Evolutionary conservation across 2,113 vertebrate species (phyloP), one percentile per base, ranked within the genome.

Genomic region (Neopipo cinnamomea): DNA sequence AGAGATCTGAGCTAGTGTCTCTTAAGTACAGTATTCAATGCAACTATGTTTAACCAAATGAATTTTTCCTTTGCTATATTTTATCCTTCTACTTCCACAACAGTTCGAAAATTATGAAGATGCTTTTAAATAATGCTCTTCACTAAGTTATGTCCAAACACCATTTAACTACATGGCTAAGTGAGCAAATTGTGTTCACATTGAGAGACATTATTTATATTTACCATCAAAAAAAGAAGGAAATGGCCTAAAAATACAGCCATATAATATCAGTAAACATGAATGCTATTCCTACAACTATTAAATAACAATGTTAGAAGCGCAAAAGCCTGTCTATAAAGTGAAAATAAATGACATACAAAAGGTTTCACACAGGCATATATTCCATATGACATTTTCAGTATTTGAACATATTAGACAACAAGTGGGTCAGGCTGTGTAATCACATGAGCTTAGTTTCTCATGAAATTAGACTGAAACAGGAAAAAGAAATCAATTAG

Each of bases 91-190:
- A 14, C 41, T 76, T 78, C 19, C 52, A 73, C 14, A 47, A 27
- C 6, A 49, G 27, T 42, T 22, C 59, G 20, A 66, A 65, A 76
- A 68, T 7, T 9, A 5, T n/a, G 11, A 59, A 44, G 11, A 30
- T 20, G 35, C 17, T 41, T 65, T 79, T 44, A 77, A 91, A 56
- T 33, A 66, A 70, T 4, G 14, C 5, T 66, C 6, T 70, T 70
- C 33, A 21, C 8, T 49, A 31, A 53, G 5, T 44, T 72, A 78
- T 25, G 11, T n/a, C 37, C 58, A 73, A 85, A 47, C 11, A 72
- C 9, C 3, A 12, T 3, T 6, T 44, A 50, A 85, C 8, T 5
- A 46, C 0, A 0, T 47, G 31, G n/a, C 16, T 74, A 73, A 67
- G 59, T 22, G 31, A 42, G 30, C 17, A 70, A 81, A 79, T 71